Evolutionary conservation across 2,113 vertebrate genomes (phyloP).

Genomic region (Odocoileus virginianus): DNA sequence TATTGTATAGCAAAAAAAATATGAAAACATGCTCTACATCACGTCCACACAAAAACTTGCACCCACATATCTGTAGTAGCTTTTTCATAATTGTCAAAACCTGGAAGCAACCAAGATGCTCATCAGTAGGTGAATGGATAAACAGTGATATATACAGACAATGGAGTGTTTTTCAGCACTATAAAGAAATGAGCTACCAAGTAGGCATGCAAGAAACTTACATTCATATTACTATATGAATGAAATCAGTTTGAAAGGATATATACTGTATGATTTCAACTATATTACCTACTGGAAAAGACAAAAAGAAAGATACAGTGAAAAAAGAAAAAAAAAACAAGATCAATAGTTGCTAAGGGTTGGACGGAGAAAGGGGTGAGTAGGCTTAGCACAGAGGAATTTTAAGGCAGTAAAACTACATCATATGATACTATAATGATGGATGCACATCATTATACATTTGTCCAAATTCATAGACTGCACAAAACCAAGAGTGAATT

Average conservation of each 20-base stretch:
- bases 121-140: background rate
- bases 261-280: background rate
- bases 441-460: background rate
- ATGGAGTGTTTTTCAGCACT: background rate
- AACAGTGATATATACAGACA: background rate
- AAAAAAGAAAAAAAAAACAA: background rate
- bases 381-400: background rate
- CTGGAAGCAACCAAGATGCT: background rate
- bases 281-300: background rate
- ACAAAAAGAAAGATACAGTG: background rate
- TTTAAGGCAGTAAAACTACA: background rate
- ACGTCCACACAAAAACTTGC: background rate
- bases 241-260: background rate
- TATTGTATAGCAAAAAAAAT: background rate
- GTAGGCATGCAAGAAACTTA: background rate
- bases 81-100: background rate
- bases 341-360: background rate
- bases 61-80: background rate
- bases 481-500: background rate
- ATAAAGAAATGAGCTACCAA: background rate
- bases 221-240: background rate
- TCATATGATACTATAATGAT: background rate
- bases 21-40: background rate
- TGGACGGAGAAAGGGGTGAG: background rate
- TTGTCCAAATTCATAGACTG: background rate